phyloP scores from a whole-genome alignment of 2,113 vertebrate species.

The Cyrtonyx montezumae region DNA sequence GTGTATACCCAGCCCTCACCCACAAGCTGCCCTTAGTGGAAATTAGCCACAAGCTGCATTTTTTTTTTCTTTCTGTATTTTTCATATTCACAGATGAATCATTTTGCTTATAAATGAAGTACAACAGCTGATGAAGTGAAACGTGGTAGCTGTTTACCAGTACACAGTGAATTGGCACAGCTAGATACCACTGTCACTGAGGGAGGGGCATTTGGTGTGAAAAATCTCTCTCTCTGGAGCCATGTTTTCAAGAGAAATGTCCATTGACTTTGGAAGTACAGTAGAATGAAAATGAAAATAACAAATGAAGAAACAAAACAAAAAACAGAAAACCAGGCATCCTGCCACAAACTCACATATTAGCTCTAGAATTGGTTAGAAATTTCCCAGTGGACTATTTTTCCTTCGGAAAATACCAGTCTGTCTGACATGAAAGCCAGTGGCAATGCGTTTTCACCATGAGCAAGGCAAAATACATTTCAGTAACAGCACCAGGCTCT shows the following conservation, averaged over 20 bases:
- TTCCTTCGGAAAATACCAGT: slow-evolving; percentile 37
- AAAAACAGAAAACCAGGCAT: background rate
- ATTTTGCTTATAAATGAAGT: slow-evolving; percentile 48
- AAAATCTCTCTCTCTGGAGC: slow-evolving; percentile 35
- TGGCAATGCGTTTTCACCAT: slow-evolving; percentile 8
- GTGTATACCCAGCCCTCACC: background rate
- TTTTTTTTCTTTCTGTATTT: background rate
- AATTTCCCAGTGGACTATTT: slow-evolving; percentile 17
- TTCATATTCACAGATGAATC: slow-evolving; percentile 16
- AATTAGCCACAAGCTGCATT: background rate
- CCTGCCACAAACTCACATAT: background rate
- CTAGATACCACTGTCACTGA: background rate
- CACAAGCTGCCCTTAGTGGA: slow-evolving; percentile 12
- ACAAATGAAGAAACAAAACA: background rate
- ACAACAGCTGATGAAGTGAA: slow-evolving; percentile 29
- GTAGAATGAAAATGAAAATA: background rate
- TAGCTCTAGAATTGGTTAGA: background rate
- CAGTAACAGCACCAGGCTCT: background rate
- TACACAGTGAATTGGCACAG: slow-evolving; percentile 3
- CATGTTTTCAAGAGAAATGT: slow-evolving; percentile 26
- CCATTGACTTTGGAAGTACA: background rate
- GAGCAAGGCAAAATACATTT: slow-evolving; percentile 21
- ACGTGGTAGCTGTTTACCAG: slow-evolving; percentile 47
- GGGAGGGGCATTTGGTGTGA: slow-evolving; percentile 17
- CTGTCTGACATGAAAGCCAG: slow-evolving; percentile 40